A percentile compares a stretch with the other conserved stretches of the same genome.
Evolutionary conservation across 2,888 invertebrate genomes (phyloP).

Genomic region (Spilosoma lubricipeda): DNA sequence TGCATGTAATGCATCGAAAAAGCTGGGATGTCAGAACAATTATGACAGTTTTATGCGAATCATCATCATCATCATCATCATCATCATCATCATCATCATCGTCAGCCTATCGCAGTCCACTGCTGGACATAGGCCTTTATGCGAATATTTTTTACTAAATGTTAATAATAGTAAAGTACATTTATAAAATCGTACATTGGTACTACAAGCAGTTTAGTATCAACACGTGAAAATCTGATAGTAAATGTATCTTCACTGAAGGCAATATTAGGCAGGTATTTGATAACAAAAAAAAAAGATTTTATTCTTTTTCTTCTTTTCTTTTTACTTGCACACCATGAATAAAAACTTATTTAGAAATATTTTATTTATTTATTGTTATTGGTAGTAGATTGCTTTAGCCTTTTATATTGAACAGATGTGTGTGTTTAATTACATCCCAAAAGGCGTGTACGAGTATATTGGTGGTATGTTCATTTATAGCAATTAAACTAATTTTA

Average conservation of each 20-base stretch:
- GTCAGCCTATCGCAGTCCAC: too few relatives aligned
- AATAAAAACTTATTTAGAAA: slow-evolving; percentile 42
- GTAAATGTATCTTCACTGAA: slow-evolving; percentile 39
- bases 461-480: slow-evolving; percentile 34
- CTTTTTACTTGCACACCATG: slow-evolving; percentile 42
- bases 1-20: neutral
- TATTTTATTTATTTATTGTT: slow-evolving; percentile 45
- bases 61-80: too few relatives aligned
- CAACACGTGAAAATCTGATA: neutral
- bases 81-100: too few relatives aligned
- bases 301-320: slow-evolving; percentile 27
- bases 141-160: neutral
- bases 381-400: slow-evolving; percentile 25
- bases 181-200: neutral
- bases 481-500: neutral
- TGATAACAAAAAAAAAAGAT: slow-evolving; percentile 9
- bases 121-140: too few relatives aligned
- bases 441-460: slow-evolving; percentile 34
- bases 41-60: neutral
- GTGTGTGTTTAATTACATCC: slow-evolving; percentile 41
- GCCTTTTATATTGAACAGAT: slow-evolving; percentile 30
- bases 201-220: neutral
- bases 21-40: neutral
- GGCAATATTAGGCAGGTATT: slow-evolving; percentile 29
- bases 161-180: neutral